phyloP scores from a whole-genome alignment of 2,113 vertebrate genomes.

The Deroptyus accipitrinus region DNA sequence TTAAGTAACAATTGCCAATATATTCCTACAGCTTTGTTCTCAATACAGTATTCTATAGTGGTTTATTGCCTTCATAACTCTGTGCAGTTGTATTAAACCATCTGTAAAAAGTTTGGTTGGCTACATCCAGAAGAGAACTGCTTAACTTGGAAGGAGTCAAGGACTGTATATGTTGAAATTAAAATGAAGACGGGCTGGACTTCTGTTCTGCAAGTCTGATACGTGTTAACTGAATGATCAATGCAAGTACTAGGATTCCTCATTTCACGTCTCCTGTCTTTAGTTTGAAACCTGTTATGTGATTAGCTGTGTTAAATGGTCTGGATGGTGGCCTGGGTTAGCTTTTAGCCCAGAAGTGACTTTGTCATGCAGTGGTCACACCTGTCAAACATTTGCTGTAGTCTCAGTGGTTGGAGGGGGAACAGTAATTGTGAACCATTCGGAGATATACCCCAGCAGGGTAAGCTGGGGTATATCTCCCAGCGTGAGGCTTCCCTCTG shows the following conservation, averaged over 20 bases:
- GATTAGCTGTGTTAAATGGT: neutral
- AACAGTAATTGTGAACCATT: neutral
- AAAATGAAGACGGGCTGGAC: neutral
- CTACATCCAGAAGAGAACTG: neutral
- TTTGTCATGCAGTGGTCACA: neutral
- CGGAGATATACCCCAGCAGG: neutral
- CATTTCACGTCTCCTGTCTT: neutral
- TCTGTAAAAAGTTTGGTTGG: neutral
- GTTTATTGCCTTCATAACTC: neutral
- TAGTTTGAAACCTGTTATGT: neutral
- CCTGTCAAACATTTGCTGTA: neutral
- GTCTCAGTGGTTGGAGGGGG: neutral
- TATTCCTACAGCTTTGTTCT: neutral
- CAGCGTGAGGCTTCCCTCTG: neutral
- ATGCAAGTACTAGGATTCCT: neutral
- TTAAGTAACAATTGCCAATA: neutral
- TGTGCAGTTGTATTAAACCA: slow-evolving; percentile 7
- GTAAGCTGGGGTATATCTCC: neutral
- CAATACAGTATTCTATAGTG: neutral
- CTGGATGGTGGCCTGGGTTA: neutral
- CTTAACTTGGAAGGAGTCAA: neutral
- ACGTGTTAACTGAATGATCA: neutral
- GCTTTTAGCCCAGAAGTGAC: neutral
- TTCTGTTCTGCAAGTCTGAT: neutral
- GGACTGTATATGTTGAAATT: neutral